Base-by-base conservation (phyloP, 2,797 vertebrate genomes). In the Phoeniculus purpureus region DNA sequence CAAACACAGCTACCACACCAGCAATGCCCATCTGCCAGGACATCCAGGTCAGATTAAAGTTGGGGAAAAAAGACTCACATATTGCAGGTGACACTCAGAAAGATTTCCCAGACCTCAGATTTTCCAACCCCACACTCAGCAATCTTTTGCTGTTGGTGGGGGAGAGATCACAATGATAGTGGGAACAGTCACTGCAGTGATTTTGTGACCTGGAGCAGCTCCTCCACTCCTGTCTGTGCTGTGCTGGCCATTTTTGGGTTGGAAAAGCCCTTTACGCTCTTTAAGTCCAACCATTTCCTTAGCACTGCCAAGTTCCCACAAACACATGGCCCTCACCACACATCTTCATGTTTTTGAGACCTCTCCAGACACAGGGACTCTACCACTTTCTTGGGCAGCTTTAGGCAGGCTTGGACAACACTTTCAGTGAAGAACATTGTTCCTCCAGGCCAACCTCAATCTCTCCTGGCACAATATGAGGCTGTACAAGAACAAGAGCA, bases 21-120 rank as follows among this genome's bases (percentile, higher is more conserved):
- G 68, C 72, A 82, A 50, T 0, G 1, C 71, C 66, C 0, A 0
- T 13, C 50, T 18, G 15, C 58, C 0, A 0, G 75, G 76, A 82
- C 80, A 87, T 27, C 55, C 6, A 0, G 22, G 9, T 11, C 20
- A 64, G 48, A 56, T 61, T 9, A 10, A n/a, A 68, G 54, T 8
- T 45, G 40, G 11, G 10, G 11, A 9, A 51, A 19, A 27, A 51
- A 7, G 5, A 5, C 2, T 15, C 67, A 15, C 1, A 0, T 19
- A 50, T n/a, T 51, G 4, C 59, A 72, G 81, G 71, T 65, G 75
- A 78, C 61, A 59, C 43, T 54, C 14, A 15, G 17, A 37, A 52
- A 80, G n/a, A 40, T 29, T 34, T 68, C 73, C 48, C 17, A 1
- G 37, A 21, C 29, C 12, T 12, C 0, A 0, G 22, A 26, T 22